These are phyloP conservation scores for Cichladusa arquata DNA, from an alignment of 2,113 vertebrate species.

Conservation along the genomic window DNA sequence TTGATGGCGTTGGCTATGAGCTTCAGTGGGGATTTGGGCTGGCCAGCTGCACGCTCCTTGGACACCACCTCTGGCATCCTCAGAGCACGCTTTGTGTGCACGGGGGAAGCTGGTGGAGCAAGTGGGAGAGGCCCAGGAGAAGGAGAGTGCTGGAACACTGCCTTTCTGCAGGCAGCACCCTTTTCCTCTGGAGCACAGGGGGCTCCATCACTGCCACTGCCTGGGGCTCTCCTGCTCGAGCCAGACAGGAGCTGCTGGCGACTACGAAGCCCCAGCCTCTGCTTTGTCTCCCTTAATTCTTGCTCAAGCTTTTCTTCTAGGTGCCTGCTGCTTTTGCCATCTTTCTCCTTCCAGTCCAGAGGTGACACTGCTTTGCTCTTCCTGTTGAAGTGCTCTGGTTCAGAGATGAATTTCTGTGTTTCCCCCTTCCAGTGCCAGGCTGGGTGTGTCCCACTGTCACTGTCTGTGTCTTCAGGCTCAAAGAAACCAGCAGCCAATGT, in stretches of 20 bases:
- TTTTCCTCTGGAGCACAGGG: neutral
- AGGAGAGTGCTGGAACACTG: neutral
- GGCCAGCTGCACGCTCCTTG: neutral
- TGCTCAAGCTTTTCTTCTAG: neutral
- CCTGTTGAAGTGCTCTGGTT: neutral
- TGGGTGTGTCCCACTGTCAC: neutral
- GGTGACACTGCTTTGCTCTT: neutral
- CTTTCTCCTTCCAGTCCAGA: neutral
- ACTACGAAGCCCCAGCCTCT: constrained; percentile 20
- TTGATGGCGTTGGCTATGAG: constrained; percentile 68
- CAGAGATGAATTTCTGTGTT: neutral
- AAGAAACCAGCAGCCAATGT: neutral
- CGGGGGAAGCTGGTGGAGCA: neutral
- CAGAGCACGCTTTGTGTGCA: neutral
- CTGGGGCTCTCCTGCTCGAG: neutral
- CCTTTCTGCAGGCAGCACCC: neutral
- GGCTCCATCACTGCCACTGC: neutral
- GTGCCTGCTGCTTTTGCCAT: neutral
- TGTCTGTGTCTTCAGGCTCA: neutral
- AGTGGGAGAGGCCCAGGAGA: neutral
- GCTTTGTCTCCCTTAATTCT: constrained; percentile 15
- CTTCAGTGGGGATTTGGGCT: constrained; percentile 65
- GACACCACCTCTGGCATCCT: neutral
- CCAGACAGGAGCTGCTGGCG: constrained; percentile 29
- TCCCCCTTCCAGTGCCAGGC: neutral